These are phyloP conservation scores for chimpanzee (Pan troglodytes) DNA, from an alignment of 2,113 vertebrate species.

Conservation along the genomic window NHGRI_mPanTro3-v2.1_pri NC_072414.2:92030501-92031000, in stretches of 20 bases:
- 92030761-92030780: not conserved
- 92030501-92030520: not conserved
- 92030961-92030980: not conserved
- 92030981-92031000: not conserved
- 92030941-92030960: rapidly evolving
- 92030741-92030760: not conserved
- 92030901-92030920: not conserved
- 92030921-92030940: not conserved
- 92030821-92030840: not conserved
- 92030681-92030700: not conserved
- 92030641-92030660: not conserved
- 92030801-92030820: not conserved
- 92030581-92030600: not conserved
- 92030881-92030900: not conserved
- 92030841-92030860: not conserved
- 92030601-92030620: not conserved
- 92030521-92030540: not conserved
- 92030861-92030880: not conserved
- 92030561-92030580: not conserved
- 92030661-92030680: not conserved
- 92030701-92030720: not conserved
- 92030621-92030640: not conserved
- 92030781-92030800: not conserved
- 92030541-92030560: not conserved
- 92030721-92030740: not conserved